Evolutionary conservation across 2,113 vertebrate species (phyloP), one percentile per base, ranked within the genome.

Genomic region (Periophthalmodon schlosseri): DNA sequence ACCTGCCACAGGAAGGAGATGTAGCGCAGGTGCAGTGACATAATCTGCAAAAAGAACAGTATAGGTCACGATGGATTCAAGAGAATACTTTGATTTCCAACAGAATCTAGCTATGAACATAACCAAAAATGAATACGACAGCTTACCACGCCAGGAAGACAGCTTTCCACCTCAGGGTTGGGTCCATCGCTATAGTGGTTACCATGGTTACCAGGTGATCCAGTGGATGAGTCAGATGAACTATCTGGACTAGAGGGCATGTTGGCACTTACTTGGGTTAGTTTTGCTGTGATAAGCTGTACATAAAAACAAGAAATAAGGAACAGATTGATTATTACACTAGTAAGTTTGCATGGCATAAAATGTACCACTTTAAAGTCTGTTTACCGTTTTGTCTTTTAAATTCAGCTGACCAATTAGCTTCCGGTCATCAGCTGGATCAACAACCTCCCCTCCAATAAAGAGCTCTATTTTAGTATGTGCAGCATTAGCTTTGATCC

Each of bases 1-100:
- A 99, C 96, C 95, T 99, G 97, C 98, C 98, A 99, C 91, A 99
- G 95, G 92, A 99, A 99, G 83, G 97, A 99, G 89, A 98, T 97
- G 91, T 99, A 99, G 92, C 96, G 96, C 89, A 96, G 95, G 90
- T 99, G 97, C 89, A 98, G 93, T 49, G 98, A 99, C 98, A 99
- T 99, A 74, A 99, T 99, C 98, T 99, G 91, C 73, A 92, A 91
- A 80, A 89, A 0, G 71, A 9, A 74, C 24, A 64, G 7, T 14
- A 52, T 46, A 28, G 21, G 0, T 56, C 5, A 16, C 5, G n/a
- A 0, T 56, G 9, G 7, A 56, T 10, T 56, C 8, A n/a, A 52
- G 16, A 7, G 5, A 52, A 18, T 3, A 52, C 3, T 18, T 13
- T 23, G 11, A 23, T 20, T 60, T 65, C 1, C 8, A 28, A 28